Evolutionary conservation across 2,797 vertebrate genomes (phyloP).

Genomic region (Rhabdomys pumilio): DNA sequence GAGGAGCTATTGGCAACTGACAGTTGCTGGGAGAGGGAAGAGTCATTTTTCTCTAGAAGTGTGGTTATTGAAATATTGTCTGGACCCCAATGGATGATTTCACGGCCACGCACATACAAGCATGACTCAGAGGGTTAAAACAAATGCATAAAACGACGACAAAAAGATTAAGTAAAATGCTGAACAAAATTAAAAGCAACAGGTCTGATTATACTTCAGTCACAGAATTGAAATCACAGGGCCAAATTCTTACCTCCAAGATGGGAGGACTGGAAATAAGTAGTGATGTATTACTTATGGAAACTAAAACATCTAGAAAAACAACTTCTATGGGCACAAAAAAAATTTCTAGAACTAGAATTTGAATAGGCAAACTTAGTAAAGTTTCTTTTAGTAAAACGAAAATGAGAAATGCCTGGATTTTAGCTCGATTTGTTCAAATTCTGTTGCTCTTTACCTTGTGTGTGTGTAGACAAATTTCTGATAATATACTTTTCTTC

Average conservation of each 20-base stretch:
- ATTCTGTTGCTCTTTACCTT: not conserved
- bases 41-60: not conserved
- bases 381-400: not conserved
- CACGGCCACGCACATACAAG: not conserved
- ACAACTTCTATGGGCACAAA: not conserved
- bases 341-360: not conserved
- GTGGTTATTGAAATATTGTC: not conserved
- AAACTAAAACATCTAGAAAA: not conserved
- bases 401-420: not conserved
- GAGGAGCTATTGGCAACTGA: too few relatives aligned
- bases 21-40: not conserved
- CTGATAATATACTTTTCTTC: not conserved
- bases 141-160: not conserved
- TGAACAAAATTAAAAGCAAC: not conserved
- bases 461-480: not conserved
- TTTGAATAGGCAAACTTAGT: not conserved
- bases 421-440: not conserved
- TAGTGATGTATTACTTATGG: not conserved
- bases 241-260: not conserved
- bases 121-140: not conserved
- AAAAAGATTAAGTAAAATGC: not conserved
- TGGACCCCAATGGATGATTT: not conserved
- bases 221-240: not conserved
- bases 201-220: not conserved
- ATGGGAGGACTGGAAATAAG: not conserved